Conservation (phyloP, 2,888 invertebrate genomes). For the Diaphora mendica region DNA sequence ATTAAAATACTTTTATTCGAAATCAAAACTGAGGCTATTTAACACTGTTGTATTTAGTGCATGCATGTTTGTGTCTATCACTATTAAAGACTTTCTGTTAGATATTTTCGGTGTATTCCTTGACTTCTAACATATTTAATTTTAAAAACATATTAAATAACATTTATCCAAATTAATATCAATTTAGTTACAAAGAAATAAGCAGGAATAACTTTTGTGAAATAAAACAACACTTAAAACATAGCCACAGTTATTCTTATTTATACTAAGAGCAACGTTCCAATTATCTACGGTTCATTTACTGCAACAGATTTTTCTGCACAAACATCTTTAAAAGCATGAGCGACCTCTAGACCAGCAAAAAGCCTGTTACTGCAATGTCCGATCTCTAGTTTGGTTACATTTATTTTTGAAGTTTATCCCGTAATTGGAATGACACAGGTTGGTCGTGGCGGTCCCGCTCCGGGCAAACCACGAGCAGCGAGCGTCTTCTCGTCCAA, state of each 20-base stretch:
- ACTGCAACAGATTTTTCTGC: not conserved
- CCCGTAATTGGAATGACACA: slow-evolving; percentile 25
- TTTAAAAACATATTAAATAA: no score
- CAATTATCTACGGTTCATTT: not conserved
- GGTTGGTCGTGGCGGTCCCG: slow-evolving; percentile 80
- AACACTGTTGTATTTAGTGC: slow-evolving; percentile 40
- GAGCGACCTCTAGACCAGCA: not conserved
- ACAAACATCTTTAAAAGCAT: not conserved
- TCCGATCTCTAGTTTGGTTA: not conserved
- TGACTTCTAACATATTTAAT: not conserved
- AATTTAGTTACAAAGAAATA: not conserved
- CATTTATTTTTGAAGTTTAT: not conserved
- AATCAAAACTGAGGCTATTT: slow-evolving; percentile 34
- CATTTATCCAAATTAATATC: no score
- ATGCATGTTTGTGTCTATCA: slow-evolving; percentile 41
- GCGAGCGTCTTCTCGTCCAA: slow-evolving; percentile 97
- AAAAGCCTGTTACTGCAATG: slow-evolving; percentile 2
- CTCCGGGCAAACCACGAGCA: slow-evolving; percentile 90
- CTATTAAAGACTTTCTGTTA: not conserved
- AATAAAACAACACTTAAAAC: not conserved
- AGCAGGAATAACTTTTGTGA: not conserved
- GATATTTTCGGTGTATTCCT: not conserved
- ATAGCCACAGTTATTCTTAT: not conserved
- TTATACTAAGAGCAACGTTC: not conserved
- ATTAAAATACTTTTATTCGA: slow-evolving; percentile 40